phyloP scores from a whole-genome alignment of 1,140 invertebrate genomes.

The Paraescarpia echinospica region DNA sequence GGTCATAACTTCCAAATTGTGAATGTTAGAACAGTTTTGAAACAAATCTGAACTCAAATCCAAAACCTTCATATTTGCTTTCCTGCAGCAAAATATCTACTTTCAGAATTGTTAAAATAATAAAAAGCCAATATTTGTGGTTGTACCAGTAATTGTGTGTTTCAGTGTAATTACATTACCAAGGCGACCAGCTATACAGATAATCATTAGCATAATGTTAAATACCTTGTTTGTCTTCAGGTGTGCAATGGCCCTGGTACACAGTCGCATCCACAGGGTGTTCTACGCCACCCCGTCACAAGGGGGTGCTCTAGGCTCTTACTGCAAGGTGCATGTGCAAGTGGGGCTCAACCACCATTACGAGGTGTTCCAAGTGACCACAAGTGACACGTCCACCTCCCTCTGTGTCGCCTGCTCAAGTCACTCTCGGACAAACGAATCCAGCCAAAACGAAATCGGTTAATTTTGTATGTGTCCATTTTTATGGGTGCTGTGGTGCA shows the following conservation, averaged over 20 bases:
- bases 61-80: no score
- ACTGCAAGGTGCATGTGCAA: conserved; percentile 75
- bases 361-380: conserved; percentile 67
- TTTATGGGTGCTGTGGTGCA: not conserved
- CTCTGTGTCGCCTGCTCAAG: not conserved
- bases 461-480: not conserved
- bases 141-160: not conserved
- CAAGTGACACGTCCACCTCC: not conserved
- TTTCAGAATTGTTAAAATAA: not conserved
- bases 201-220: not conserved
- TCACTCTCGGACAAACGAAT: not conserved
- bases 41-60: no score
- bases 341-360: conserved; percentile 88
- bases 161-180: not conserved
- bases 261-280: conserved; percentile 78
- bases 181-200: not conserved
- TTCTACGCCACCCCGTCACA: conserved; percentile 72
- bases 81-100: not conserved
- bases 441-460: not conserved
- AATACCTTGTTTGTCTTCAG: conserved; percentile 35
- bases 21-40: no score
- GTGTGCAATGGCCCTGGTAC: conserved; percentile 88
- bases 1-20: no score
- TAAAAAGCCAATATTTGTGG: not conserved
- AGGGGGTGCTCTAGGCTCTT: conserved; percentile 72